Conservation (phyloP, 64 coral and sea anemone genomes). For the Montipora sp. region DNA sequence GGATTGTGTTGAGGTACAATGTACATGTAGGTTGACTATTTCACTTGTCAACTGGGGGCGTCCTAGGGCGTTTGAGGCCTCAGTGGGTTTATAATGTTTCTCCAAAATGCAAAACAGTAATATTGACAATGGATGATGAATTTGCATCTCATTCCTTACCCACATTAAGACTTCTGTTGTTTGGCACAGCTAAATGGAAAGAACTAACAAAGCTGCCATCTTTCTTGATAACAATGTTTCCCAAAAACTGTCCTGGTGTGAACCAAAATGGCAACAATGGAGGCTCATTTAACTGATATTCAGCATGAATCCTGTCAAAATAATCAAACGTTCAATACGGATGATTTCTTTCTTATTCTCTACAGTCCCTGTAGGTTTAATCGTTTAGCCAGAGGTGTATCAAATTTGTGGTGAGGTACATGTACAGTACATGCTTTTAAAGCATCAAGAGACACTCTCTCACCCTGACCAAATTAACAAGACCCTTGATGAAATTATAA, state of each 20-base stretch:
- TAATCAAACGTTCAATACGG: neutral
- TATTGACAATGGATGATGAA: neutral
- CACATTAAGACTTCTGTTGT: conserved; percentile 92
- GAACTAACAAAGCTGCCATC: conserved; percentile 77
- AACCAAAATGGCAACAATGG: conserved; percentile 97
- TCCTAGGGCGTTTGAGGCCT: too few species aligned
- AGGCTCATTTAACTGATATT: conserved; percentile 87
- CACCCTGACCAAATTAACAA: too few species aligned
- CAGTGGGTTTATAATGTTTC: neutral
- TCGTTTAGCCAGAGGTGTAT: neutral
- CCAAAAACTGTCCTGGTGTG: conserved; percentile 88
- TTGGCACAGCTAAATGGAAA: conserved; percentile 86
- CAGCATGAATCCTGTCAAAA: conserved; percentile 85
- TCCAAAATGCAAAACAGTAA: neutral
- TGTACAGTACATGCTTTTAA: too few species aligned
- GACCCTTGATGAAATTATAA: too few species aligned
- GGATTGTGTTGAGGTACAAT: too few species aligned
- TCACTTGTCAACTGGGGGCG: too few species aligned
- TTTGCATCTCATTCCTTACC: conserved; percentile 53
- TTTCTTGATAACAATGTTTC: conserved; percentile 86
- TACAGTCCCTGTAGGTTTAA: neutral
- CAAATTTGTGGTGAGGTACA: neutral
- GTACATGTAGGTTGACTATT: too few species aligned
- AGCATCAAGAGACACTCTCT: too few species aligned
- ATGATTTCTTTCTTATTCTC: neutral